These are phyloP conservation scores for Trichonephila clavata DNA, from an alignment of 1,140 invertebrate species.

Conservation along the genomic window DNA sequence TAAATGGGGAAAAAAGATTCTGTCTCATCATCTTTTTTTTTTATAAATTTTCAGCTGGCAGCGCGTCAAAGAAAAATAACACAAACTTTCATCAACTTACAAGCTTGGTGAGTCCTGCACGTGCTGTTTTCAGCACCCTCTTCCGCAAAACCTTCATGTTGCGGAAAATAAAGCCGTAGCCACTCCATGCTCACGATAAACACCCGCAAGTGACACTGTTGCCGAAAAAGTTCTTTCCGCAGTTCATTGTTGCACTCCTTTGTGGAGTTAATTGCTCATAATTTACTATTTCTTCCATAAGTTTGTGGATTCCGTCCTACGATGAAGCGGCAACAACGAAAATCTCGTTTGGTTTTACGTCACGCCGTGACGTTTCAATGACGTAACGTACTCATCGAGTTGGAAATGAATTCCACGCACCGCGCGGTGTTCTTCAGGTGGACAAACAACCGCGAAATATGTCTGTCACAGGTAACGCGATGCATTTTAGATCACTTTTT, in stretches of 20 bases:
- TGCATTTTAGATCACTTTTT: background rate
- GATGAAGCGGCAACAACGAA: constrained; percentile 31
- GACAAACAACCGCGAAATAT: background rate
- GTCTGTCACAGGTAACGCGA: background rate
- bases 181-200: background rate
- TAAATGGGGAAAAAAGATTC: background rate
- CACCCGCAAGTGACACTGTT: background rate
- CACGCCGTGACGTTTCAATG: background rate
- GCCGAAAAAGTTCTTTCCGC: background rate
- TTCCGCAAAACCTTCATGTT: background rate
- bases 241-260: constrained; percentile 14
- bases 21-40: background rate
- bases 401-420: constrained; percentile 23
- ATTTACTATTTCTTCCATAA: background rate
- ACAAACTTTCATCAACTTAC: background rate
- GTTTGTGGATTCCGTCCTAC: constrained; percentile 14
- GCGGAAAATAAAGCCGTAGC: background rate
- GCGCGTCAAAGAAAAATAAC: background rate
- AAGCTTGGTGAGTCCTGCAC: background rate
- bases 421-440: background rate
- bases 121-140: background rate
- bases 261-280: background rate
- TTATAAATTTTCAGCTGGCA: background rate
- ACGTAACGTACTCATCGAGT: background rate
- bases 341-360: constrained; percentile 22